Base-by-base conservation (phyloP, 2,113 vertebrate species). In the Corythornis cristatus region DNA sequence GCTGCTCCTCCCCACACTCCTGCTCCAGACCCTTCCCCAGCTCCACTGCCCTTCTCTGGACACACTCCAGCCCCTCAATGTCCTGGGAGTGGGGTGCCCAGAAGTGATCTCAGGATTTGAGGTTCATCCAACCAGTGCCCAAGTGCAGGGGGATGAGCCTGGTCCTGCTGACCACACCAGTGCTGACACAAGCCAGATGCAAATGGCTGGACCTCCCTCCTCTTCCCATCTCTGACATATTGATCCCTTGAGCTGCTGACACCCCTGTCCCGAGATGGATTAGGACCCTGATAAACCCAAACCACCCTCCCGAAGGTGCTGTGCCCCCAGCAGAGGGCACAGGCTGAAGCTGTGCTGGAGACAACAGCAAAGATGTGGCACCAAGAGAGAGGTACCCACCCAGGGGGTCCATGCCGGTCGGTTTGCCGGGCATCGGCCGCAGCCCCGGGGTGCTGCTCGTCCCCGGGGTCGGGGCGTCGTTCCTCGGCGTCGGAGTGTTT, bases 371-470 rank as follows among this genome's bases (percentile, higher is more conserved):
- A 12, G 23, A 10, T 16, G 53, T n/a, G 78, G 3, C 42, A 16
- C 23, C 0, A 0, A 4, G 2, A 15, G 45, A 12, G 8, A 0
- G 4, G 50, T 60, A 96, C 92, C 72, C 96, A 98, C 98, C 97
- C 95, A 97, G 97, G 35, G 98, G 98, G 93, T 99, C 99, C 98
- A 99, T 99, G 97, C 98, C 97, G 1, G 98, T 97, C 22, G 99
- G 98, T 43, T 99, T 99, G 96, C 99, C 98, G 2, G 99, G 98
- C 96, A 99, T 98, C 3, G 99, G 98, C 96, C 99, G 97, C 93
- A 99, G 98, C 91, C 99, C 99, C 0, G 99, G 99, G 57, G 99
- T 99, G 71, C 98, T 99, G 96, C 99, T 99, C 37, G 99, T 99
- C 96, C 99, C 99, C 3, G 99, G 99, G 91, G 99, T 99, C 2